phyloP scores from a whole-genome alignment of 2,113 vertebrate genomes.

The Tychaedon coryphoeus region DNA sequence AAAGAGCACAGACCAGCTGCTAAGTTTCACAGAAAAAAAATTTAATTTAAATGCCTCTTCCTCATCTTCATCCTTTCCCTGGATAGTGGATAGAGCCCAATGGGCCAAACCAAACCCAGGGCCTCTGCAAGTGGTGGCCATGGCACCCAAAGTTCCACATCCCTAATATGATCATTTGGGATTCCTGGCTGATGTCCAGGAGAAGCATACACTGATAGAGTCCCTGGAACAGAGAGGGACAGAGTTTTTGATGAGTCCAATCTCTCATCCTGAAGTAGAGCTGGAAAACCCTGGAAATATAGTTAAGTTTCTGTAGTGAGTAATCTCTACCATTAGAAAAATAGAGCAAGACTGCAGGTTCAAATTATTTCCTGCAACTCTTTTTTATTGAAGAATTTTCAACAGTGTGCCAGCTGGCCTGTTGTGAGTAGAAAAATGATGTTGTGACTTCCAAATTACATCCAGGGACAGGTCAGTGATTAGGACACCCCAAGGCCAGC shows the following conservation, averaged over 20 bases:
- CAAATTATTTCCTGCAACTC: background rate
- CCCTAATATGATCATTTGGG: background rate
- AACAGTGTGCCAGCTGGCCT: background rate
- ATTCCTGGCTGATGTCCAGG: background rate
- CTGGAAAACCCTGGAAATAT: background rate
- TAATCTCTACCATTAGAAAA: background rate
- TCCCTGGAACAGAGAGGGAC: background rate
- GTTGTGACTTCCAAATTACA: background rate
- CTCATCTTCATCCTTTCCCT: background rate
- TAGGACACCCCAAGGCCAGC: background rate
- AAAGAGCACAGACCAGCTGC: background rate
- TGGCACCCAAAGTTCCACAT: background rate
- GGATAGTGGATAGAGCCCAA: background rate
- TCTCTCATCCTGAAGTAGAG: background rate
- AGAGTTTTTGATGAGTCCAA: background rate
- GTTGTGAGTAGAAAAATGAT: background rate
- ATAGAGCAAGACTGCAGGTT: background rate
- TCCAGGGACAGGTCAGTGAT: background rate
- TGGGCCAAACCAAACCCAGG: background rate
- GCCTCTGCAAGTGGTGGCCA: accelerated
- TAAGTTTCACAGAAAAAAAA: background rate
- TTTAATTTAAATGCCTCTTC: background rate
- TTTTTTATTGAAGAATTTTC: background rate
- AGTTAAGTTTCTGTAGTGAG: background rate
- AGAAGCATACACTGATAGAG: background rate